Percentiles rank a stretch among this genome's conserved stretches.
These are phyloP conservation scores for Tanaodytes sp. DNA, from an alignment of 2,888 invertebrate genomes.

Conservation along the genomic window DNA sequence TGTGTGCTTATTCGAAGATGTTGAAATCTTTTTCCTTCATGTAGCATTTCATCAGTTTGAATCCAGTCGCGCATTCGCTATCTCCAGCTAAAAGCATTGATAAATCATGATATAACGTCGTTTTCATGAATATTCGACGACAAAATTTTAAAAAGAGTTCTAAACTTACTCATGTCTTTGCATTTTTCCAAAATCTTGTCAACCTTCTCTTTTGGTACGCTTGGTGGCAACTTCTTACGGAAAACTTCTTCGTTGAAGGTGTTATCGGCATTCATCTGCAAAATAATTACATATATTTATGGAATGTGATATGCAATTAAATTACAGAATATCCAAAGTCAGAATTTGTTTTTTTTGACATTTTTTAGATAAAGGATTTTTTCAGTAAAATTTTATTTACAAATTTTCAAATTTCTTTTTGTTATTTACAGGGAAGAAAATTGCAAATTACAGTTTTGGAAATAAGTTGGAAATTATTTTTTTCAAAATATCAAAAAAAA, in stretches of 20 bases:
- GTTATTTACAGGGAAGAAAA: too few species aligned
- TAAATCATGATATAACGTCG: neutral
- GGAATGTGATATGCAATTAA: too few species aligned
- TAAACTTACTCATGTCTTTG: constrained; percentile 26
- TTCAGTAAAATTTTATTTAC: too few species aligned
- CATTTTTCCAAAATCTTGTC: constrained; percentile 14
- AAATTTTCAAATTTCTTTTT: too few species aligned
- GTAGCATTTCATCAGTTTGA: constrained; percentile 48
- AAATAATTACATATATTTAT: constrained; percentile 2
- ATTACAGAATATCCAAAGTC: too few species aligned
- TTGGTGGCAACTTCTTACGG: constrained; percentile 17
- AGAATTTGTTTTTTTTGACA: too few species aligned
- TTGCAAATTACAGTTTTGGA: too few species aligned
- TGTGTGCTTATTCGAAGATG: neutral
- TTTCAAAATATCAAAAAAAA: too few species aligned
- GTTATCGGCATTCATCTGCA: constrained; percentile 30
- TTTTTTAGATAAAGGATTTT: too few species aligned
- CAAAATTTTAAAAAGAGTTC: neutral
- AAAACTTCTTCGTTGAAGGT: constrained; percentile 24
- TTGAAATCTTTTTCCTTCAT: constrained; percentile 35
- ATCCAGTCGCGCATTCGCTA: constrained; percentile 49
- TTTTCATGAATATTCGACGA: neutral
- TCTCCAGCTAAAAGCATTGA: constrained; percentile 42
- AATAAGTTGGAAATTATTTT: too few species aligned
- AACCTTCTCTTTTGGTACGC: constrained; percentile 18